phyloP scores from a whole-genome alignment of 2,888 invertebrate species.

The Andrena bicolor region DNA sequence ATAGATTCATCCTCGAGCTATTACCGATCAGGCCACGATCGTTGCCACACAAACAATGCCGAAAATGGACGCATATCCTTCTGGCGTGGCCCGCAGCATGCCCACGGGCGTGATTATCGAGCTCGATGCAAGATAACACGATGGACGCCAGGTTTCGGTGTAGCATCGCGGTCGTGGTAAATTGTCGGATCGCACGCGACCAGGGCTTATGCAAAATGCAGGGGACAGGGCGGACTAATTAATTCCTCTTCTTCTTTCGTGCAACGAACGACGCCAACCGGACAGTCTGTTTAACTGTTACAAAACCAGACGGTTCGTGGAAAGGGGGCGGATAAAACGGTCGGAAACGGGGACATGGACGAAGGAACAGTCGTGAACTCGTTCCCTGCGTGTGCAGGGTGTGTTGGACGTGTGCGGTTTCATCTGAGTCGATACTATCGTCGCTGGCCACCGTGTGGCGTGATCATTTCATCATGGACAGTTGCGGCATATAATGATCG shows the following conservation, averaged over 20 bases:
- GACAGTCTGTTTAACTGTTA: constrained; percentile 25
- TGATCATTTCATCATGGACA: constrained; percentile 38
- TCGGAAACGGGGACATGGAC: not conserved
- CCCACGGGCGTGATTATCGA: constrained; percentile 24
- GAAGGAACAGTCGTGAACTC: constrained; percentile 3
- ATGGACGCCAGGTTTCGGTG: constrained; percentile 4
- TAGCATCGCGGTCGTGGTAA: constrained; percentile 19
- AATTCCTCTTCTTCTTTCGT: constrained; percentile 48
- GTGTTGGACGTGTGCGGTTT: constrained; percentile 23
- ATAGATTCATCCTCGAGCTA: too few relatives aligned
- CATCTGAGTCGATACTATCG: constrained; percentile 46
- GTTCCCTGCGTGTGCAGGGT: not conserved
- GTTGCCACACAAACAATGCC: not conserved
- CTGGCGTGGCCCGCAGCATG: not conserved
- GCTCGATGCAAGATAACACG: constrained; percentile 41
- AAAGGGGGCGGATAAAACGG: constrained; percentile 34
- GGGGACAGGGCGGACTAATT: constrained; percentile 60
- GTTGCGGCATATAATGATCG: constrained; percentile 18
- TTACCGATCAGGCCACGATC: not conserved
- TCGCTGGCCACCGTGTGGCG: constrained; percentile 23
- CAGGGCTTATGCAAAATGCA: constrained; percentile 61
- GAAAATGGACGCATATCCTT: not conserved
- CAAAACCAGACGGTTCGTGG: constrained; percentile 19
- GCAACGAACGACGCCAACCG: constrained; percentile 10
- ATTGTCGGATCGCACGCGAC: constrained; percentile 39